A percentile compares a stretch with the other conserved stretches of the same genome.
phyloP scores from a whole-genome alignment of 2,797 vertebrate genomes.

The Sphenodon punctatus region DNA sequence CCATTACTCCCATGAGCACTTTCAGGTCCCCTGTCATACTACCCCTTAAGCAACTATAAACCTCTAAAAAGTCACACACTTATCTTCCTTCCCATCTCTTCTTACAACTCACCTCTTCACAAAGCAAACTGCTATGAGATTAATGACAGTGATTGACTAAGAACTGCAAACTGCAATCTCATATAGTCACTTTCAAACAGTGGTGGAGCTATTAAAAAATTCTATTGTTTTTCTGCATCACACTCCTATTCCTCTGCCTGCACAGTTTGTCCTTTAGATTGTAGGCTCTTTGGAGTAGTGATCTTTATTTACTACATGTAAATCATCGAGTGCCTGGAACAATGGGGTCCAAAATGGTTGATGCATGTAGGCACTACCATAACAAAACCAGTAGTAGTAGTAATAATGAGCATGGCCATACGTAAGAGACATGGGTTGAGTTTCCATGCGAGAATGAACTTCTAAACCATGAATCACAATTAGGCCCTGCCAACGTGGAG shows the following conservation, averaged over 20 bases:
- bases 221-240: too few relatives aligned
- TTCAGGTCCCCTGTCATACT: not conserved
- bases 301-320: fast-evolving
- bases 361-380: too few relatives aligned
- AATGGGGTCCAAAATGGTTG: too few relatives aligned
- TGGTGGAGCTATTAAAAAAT: too few relatives aligned
- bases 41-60: not conserved
- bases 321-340: too few relatives aligned
- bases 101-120: not conserved
- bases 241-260: too few relatives aligned
- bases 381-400: not conserved
- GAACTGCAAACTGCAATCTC: fast-evolving
- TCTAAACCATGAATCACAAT: not conserved
- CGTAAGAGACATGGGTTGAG: not conserved
- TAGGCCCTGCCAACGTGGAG: not conserved
- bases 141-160: not conserved
- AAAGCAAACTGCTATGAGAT: not conserved
- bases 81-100: not conserved
- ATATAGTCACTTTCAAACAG: too few relatives aligned
- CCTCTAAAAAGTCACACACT: not conserved
- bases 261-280: not conserved
- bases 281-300: not conserved
- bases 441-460: not conserved
- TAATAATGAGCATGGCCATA: not conserved
- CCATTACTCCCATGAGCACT: not conserved